Evolutionary conservation across 2,113 vertebrate species (phyloP).

Genomic region (Tapirus terrestris): DNA sequence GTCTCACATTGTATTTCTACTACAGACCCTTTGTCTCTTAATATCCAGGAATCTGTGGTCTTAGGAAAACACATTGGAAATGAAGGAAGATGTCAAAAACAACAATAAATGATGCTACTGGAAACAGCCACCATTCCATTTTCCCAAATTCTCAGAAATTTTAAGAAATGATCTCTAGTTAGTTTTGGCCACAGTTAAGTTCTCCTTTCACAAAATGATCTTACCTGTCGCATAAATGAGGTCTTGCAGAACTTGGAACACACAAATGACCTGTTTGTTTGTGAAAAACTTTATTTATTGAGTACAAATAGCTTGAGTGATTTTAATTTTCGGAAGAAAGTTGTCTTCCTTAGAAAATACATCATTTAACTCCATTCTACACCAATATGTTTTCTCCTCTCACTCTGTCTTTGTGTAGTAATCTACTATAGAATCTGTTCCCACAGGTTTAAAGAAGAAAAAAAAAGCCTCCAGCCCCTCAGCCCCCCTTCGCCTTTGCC

Average conservation of each 20-base stretch:
- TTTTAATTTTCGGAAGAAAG: not conserved
- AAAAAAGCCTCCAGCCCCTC: not conserved
- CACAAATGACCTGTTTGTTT: not conserved
- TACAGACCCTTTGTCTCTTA: not conserved
- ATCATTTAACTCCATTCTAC: not conserved
- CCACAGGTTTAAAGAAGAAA: slow-evolving; percentile 41
- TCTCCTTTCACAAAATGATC: not conserved
- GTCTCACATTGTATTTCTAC: not conserved
- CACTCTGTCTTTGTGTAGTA: not conserved
- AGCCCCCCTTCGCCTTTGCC: not conserved
- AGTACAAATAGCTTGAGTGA: slow-evolving; percentile 23
- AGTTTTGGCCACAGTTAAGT: not conserved
- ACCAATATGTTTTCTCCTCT: not conserved
- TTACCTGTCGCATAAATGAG: slow-evolving; percentile 39
- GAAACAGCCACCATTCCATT: not conserved
- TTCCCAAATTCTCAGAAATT: slow-evolving; percentile 9
- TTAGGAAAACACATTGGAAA: not conserved
- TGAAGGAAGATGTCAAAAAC: not conserved
- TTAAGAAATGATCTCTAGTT: not conserved
- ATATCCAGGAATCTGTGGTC: not conserved
- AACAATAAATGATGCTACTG: not conserved
- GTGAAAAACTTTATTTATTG: not conserved
- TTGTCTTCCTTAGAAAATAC: slow-evolving; percentile 8
- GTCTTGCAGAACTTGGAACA: slow-evolving; percentile 51
- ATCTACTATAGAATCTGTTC: slow-evolving; percentile 59